Percentiles rank a stretch among this genome's conserved stretches.
Evolutionary conservation across 2,797 vertebrate species (phyloP).

Genomic region (Octomys mimax): DNA sequence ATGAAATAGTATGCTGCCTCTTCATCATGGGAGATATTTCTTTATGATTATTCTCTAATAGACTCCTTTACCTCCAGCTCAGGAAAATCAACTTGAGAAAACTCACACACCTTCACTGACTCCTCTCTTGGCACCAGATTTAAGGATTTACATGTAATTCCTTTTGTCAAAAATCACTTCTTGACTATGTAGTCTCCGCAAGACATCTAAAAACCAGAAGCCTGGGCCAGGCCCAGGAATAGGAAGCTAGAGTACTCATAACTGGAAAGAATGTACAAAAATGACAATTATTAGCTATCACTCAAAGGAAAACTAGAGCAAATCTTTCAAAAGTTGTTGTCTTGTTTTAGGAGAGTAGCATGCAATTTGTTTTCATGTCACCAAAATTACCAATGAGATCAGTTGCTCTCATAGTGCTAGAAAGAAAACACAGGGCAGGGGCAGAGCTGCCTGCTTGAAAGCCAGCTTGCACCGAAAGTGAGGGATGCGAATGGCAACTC

Average conservation of each 20-base stretch:
- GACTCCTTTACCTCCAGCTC: conserved; percentile 33
- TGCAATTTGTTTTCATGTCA: conserved; percentile 65
- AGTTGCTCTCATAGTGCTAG: conserved; percentile 74
- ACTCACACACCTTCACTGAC: background rate
- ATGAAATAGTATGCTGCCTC: conserved; percentile 49
- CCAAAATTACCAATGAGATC: conserved; percentile 72
- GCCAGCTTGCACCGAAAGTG: conserved; percentile 42
- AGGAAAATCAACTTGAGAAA: conserved; percentile 40
- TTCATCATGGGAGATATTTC: conserved; percentile 29
- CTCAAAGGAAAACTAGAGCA: conserved; percentile 73
- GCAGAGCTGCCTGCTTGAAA: conserved; percentile 55
- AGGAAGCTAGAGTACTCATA: conserved; percentile 64
- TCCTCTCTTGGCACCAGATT: conserved; percentile 31
- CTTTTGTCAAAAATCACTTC: conserved; percentile 41
- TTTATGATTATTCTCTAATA: conserved; percentile 16
- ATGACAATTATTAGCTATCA: conserved; percentile 80
- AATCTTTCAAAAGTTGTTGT: conserved; percentile 65
- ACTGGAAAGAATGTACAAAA: conserved; percentile 79
- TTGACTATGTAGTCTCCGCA: background rate
- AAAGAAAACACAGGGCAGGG: conserved; percentile 67
- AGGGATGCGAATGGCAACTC: conserved; percentile 80
- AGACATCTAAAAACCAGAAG: background rate
- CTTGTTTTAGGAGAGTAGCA: background rate
- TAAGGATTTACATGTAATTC: conserved; percentile 73
- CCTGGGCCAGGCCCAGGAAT: background rate